A percentile compares a stretch with the other conserved stretches of the same genome.
Conservation (phyloP, 2,113 vertebrate genomes). For the Ptilonorhynchus violaceus region DNA sequence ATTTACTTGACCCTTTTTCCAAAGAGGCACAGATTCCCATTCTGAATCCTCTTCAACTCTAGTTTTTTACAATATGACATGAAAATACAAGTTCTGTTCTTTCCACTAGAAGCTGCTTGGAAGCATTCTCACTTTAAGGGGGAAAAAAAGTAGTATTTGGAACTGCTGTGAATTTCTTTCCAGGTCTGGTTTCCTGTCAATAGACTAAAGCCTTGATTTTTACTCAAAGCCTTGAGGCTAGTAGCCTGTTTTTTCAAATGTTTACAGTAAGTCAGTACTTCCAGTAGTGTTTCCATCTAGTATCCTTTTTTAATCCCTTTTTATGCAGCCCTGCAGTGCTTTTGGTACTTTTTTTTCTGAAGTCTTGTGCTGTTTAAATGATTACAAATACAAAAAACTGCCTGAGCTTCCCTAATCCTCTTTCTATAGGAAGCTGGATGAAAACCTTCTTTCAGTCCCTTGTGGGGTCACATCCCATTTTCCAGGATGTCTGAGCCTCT, state of each 20-base stretch:
- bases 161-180: background rate
- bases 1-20: background rate
- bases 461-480: background rate
- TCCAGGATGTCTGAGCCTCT: background rate
- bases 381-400: background rate
- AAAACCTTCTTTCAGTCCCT: background rate
- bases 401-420: background rate
- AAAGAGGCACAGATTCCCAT: background rate
- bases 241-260: background rate
- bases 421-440: background rate
- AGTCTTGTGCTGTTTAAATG: background rate
- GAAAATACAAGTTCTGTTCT: background rate
- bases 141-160: background rate
- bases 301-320: background rate
- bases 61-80: background rate
- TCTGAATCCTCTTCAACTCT: background rate
- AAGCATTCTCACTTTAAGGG: background rate
- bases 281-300: background rate
- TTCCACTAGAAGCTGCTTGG: background rate
- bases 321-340: background rate
- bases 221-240: background rate
- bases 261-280: background rate
- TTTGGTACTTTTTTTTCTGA: background rate
- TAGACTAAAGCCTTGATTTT: background rate
- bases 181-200: constrained; percentile 15